Evolutionary conservation across 2,113 vertebrate species (phyloP), one percentile per base, ranked within the genome.

Genomic region (Puntigrus tetrazona): DNA sequence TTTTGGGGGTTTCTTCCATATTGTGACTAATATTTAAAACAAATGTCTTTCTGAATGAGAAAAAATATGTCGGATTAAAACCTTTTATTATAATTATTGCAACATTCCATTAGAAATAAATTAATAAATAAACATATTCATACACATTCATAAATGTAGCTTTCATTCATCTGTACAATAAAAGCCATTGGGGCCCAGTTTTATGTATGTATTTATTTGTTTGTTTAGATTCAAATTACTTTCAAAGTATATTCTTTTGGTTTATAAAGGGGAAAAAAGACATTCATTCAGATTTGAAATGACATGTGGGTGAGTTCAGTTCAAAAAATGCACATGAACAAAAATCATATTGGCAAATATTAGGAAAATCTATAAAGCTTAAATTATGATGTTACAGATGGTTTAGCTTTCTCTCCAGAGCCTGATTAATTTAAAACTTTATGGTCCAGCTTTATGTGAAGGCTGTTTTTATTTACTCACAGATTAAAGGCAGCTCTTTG

Each of bases 361-460:
- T 80, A 36, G 22, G 31, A 20, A 27, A 67, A 81, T 47, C 59
- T 81, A 67, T 67, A 11, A 47, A 67, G 47, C 10, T 5, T 80
- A 80, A 80, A 80, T 78, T 10, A 78, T 81, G 78, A 78, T 67
- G 78, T 81, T 47, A 50, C 78, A 67, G 78, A 50, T 81, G 78
- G 61, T 67, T 41, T 67, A 18, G 61, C 50, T 27, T 13, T 67
- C 41, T 67, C 78, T 81, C 78, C 38, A n/a, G 78, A 50, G 59
- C 8, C 25, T 34, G 27, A 43, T 67, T 50, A 31, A 67, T 81
- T 81, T 31, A 45, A 67, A 81, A 34, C 59, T 81, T 81, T 81
- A 67, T 50, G 61, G 61, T 18, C 59, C 18, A 34, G 36, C 18
- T 81, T 81, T 65, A 78, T 55, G 55, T 27, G 27, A 74, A 43